Base-by-base conservation (phyloP, 2,797 vertebrate genomes). In the Acanthurus lineatus region DNA sequence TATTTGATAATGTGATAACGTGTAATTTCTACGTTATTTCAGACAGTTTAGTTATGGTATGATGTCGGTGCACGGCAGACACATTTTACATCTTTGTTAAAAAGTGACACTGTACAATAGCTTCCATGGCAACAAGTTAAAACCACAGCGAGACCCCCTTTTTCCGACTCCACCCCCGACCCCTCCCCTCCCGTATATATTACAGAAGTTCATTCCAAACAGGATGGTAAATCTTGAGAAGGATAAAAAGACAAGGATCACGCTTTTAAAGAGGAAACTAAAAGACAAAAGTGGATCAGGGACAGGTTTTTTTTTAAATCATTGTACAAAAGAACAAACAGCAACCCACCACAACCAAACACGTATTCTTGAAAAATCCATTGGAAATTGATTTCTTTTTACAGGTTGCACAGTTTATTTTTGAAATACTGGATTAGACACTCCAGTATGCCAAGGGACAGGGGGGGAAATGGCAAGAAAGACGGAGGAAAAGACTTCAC, bases 391-490 rank as follows among this genome's bases (percentile, higher is more conserved):
- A 93, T 91, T 94, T 89, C 84, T 93, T 97, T 96, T 94, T 96
- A 97, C 93, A 97, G 94, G 95, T 94, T 95, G 95, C 94, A 96
- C 95, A 96, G 98, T 97, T 97, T 95, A 93, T 96, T 93, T 90
- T 85, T 84, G 94, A 94, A 90, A 90, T 90, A 91, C 89, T 92
- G 82, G 81, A 79, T 86, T 77, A 80, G 66, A 86, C 72, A 72
- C 85, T 83, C 90, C 93, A 93, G 90, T 89, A 92, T 85, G 84
- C 81, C 88, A 84, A 83, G 19, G 83, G 76, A 70, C 56, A 25
- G 28, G 16, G 69, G 83, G 85, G 61, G 38, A 9, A 14, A 84
- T 82, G 82, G 87, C 66, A 44, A 86, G 69, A 78, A 51, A 71
- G 70, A 70, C 61, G 79, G 64, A 77, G 67, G 58, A 77, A 77